Conservation (phyloP, 1,140 invertebrate genomes). For the Drosophila mauritiana region DNA sequence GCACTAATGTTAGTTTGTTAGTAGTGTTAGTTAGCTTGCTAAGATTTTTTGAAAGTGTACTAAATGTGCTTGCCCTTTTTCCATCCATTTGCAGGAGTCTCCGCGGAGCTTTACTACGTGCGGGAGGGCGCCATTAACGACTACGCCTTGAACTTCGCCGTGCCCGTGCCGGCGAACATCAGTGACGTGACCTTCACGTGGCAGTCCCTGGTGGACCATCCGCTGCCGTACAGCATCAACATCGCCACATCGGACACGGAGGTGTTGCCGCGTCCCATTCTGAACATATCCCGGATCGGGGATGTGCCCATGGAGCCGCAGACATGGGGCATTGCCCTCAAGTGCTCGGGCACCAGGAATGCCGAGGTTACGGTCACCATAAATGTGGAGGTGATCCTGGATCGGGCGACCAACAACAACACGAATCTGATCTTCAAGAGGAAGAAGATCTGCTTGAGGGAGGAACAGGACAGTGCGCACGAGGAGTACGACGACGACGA, state of each 20-base stretch:
- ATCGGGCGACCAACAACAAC: conserved; percentile 87
- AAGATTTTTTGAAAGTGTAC: not conserved
- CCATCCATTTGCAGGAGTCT: conserved; percentile 88
- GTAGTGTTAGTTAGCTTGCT: too few relatives aligned
- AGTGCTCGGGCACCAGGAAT: conserved; percentile 91
- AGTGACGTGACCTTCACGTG: conserved; percentile 94
- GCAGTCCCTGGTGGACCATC: conserved; percentile 91
- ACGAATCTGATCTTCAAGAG: conserved; percentile 92
- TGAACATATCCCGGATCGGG: conserved; percentile 93
- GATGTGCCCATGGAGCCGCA: conserved; percentile 90
- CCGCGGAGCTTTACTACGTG: conserved; percentile 94
- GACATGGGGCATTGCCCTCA: conserved; percentile 92
- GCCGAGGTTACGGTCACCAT: conserved; percentile 95
- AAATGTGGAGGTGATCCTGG: conserved; percentile 92
- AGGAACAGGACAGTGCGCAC: conserved; percentile 70
- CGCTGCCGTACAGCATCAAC: conserved; percentile 91
- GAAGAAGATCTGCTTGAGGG: conserved; percentile 91
- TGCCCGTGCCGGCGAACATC: conserved; percentile 92
- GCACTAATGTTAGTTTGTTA: not conserved
- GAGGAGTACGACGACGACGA: conserved; percentile 75
- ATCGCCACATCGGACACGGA: conserved; percentile 91
- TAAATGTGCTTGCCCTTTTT: conserved; percentile 7
- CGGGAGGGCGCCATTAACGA: conserved; percentile 93
- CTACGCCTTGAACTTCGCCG: conserved; percentile 93
- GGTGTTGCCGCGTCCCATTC: conserved; percentile 89